phyloP scores from a whole-genome alignment of 2,113 vertebrate genomes.

The Pomatostomus ruficeps region DNA sequence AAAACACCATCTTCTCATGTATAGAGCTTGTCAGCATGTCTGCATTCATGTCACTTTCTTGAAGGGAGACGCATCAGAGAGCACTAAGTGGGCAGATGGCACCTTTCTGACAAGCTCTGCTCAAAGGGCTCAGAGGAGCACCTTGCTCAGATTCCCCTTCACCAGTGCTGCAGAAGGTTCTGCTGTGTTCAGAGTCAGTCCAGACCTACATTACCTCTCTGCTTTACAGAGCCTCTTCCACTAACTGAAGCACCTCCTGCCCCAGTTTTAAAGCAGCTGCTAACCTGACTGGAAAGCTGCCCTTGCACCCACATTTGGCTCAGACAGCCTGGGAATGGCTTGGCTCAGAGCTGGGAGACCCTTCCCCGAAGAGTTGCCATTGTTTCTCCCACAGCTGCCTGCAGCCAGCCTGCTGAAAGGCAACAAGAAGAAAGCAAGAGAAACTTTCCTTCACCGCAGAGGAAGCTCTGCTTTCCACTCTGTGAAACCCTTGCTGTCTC shows the following conservation, averaged over 20 bases:
- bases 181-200: background rate
- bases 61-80: background rate
- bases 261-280: background rate
- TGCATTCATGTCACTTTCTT: background rate
- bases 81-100: background rate
- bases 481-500: background rate
- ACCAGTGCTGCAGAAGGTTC: background rate
- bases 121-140: background rate
- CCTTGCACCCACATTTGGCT: rapidly evolving
- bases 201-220: background rate
- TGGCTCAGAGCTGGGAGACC: background rate
- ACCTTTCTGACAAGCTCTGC: background rate
- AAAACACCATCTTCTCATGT: background rate
- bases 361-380: background rate
- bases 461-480: background rate
- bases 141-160: background rate
- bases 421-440: background rate
- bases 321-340: background rate
- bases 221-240: background rate
- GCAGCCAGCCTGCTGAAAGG: background rate
- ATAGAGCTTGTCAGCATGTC: background rate
- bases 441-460: background rate
- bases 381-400: background rate
- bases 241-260: background rate
- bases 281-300: background rate